Percentiles rank a stretch among this genome's conserved stretches.
Evolutionary conservation across 2,797 vertebrate species (phyloP).

Genomic region (Cetoscarus ocellatus): DNA sequence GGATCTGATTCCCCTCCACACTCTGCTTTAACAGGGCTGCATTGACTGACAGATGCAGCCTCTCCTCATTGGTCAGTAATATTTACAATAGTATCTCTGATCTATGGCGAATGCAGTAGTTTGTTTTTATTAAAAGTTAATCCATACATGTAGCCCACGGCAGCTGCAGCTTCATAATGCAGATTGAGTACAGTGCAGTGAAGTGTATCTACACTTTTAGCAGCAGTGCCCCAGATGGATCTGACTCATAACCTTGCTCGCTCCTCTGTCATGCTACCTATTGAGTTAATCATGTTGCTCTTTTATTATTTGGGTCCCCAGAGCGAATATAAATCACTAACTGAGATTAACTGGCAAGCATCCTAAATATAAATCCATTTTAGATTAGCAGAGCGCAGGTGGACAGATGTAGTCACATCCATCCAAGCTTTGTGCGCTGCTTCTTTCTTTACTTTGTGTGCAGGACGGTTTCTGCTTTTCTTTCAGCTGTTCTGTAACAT

Average conservation of each 20-base stretch:
- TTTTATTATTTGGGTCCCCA: conserved; percentile 33
- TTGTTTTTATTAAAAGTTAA: conserved; percentile 43
- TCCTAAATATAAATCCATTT: conserved; percentile 43
- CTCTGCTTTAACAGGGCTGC: conserved; percentile 6
- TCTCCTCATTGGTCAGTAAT: conserved; percentile 3
- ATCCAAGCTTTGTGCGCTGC: conserved; percentile 5
- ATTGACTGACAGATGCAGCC: not conserved
- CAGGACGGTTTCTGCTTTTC: conserved; percentile 1
- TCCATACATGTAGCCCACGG: conserved; percentile 7
- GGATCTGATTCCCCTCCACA: conserved; percentile 1
- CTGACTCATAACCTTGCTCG: conserved; percentile 24
- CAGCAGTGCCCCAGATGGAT: conserved; percentile 20
- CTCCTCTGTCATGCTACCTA: conserved; percentile 7
- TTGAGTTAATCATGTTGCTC: conserved; percentile 28
- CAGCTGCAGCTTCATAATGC: conserved; percentile 1
- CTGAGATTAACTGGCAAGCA: conserved; percentile 42
- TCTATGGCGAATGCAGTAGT: not conserved
- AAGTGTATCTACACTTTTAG: conserved; percentile 2
- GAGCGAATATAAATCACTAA: conserved; percentile 31
- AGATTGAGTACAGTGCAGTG: not conserved
- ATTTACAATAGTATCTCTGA: not conserved
- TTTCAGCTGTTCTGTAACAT: conserved; percentile 25
- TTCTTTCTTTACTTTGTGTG: conserved; percentile 12
- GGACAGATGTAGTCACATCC: conserved; percentile 30
- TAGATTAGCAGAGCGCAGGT: conserved; percentile 3